Evolutionary conservation across 1,140 invertebrate species (phyloP).

Genomic region (silkworm (Bombyx mori)): ASM3026992v2 NC_085131.1:5048501-5049000

Average conservation of each 20-base stretch:
- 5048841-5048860: slow-evolving; percentile 13
- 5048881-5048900: background rate
- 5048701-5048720: slow-evolving; percentile 39
- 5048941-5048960: no score
- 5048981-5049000: no score
- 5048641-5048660: background rate
- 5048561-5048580: no score
- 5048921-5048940: no score
- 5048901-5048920: no score
- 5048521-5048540: no score
- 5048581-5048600: no score
- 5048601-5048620: background rate
- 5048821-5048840: slow-evolving; percentile 41
- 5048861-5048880: slow-evolving; percentile 8
- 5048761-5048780: slow-evolving; percentile 56
- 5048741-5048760: slow-evolving; percentile 61
- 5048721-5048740: slow-evolving; percentile 54
- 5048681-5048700: slow-evolving; percentile 33
- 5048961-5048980: no score
- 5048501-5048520: no score
- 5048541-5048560: no score
- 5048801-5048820: slow-evolving; percentile 50
- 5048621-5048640: background rate
- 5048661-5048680: slow-evolving; percentile 14
- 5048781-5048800: slow-evolving; percentile 61